phyloP scores from a whole-genome alignment of 1,140 invertebrate genomes.

The Bicyclus anynana region DNA sequence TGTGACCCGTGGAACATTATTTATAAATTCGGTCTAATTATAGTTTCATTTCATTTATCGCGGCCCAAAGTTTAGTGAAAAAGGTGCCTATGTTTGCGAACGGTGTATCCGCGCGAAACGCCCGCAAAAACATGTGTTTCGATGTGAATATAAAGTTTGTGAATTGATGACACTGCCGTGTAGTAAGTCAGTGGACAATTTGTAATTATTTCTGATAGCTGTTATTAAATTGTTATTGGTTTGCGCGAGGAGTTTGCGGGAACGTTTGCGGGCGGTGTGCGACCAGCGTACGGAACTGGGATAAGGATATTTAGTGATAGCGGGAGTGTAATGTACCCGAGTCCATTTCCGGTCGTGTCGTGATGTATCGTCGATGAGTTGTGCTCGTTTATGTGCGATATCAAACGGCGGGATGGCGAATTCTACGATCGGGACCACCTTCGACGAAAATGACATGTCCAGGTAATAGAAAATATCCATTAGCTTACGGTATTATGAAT shows the following conservation, averaged over 20 bases:
- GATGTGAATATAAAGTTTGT: conserved; percentile 66
- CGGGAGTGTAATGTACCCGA: conserved; percentile 33
- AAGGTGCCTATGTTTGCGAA: conserved; percentile 42
- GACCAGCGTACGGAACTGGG: conserved; percentile 23
- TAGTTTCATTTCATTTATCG: conserved; percentile 61
- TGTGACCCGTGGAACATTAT: conserved; percentile 67
- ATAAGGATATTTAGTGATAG: conserved; percentile 15
- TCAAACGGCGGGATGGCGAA: conserved; percentile 54
- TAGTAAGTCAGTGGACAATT: conserved; percentile 64
- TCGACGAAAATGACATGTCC: conserved; percentile 85
- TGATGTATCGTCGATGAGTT: conserved; percentile 48
- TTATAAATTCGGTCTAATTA: conserved; percentile 69
- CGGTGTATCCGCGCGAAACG: conserved; percentile 39
- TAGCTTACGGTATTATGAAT: not conserved
- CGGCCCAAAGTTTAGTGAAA: conserved; percentile 50
- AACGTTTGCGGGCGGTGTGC: conserved; percentile 10
- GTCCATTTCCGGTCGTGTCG: conserved; percentile 51
- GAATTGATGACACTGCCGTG: conserved; percentile 52
- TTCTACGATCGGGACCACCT: conserved; percentile 80
- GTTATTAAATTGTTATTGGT: conserved; percentile 34
- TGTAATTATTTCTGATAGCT: conserved; percentile 50
- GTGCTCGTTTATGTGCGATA: conserved; percentile 22
- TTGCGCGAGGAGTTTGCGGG: conserved; percentile 27
- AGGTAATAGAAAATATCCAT: conserved; percentile 70
- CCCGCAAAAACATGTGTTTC: conserved; percentile 70